Evolutionary conservation across 2,888 invertebrate species (phyloP).

Genomic region (Melanostoma mellinum): DNA sequence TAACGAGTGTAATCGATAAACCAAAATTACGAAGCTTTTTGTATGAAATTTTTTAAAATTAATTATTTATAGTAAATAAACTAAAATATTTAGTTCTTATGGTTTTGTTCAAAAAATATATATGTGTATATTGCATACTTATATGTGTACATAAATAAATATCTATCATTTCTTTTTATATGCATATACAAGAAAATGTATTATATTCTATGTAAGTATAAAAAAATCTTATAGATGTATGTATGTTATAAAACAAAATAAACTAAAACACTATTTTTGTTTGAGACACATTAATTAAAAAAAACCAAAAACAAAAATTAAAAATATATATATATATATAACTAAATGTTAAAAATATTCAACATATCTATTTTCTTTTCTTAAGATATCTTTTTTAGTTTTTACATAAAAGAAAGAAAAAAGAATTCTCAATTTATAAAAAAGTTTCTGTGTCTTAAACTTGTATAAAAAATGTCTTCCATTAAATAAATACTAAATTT

Average conservation of each 20-base stretch:
- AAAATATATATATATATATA: slow-evolving; percentile 48
- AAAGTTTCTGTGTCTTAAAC: slow-evolving; percentile 82
- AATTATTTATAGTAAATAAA: slow-evolving; percentile 24
- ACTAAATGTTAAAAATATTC: slow-evolving; percentile 70
- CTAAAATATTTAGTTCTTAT: slow-evolving; percentile 13
- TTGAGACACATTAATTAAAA: slow-evolving; percentile 71
- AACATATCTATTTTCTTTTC: slow-evolving; percentile 67
- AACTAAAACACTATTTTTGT: slow-evolving; percentile 69
- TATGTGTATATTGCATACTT: slow-evolving; percentile 37
- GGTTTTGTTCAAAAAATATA: neutral
- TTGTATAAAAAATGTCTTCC: slow-evolving; percentile 82
- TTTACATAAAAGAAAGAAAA: slow-evolving; percentile 49
- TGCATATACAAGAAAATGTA: slow-evolving; percentile 67
- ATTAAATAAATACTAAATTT: slow-evolving; percentile 80
- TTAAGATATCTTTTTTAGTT: slow-evolving; percentile 68
- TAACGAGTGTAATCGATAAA: slow-evolving; percentile 58
- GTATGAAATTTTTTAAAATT: slow-evolving; percentile 37
- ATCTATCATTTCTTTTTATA: slow-evolving; percentile 69
- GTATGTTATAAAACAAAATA: slow-evolving; percentile 27
- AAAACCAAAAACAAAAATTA: slow-evolving; percentile 41
- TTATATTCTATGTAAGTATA: slow-evolving; percentile 69
- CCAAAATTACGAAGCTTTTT: slow-evolving; percentile 46
- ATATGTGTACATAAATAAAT: slow-evolving; percentile 45
- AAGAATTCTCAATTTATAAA: slow-evolving; percentile 74
- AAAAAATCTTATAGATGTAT: slow-evolving; percentile 60